Percentiles rank a stretch among this genome's conserved stretches.
These are phyloP conservation scores for Sesamia nonagrioides DNA, from an alignment of 1,140 invertebrate genomes.

Conservation along the genomic window DNA sequence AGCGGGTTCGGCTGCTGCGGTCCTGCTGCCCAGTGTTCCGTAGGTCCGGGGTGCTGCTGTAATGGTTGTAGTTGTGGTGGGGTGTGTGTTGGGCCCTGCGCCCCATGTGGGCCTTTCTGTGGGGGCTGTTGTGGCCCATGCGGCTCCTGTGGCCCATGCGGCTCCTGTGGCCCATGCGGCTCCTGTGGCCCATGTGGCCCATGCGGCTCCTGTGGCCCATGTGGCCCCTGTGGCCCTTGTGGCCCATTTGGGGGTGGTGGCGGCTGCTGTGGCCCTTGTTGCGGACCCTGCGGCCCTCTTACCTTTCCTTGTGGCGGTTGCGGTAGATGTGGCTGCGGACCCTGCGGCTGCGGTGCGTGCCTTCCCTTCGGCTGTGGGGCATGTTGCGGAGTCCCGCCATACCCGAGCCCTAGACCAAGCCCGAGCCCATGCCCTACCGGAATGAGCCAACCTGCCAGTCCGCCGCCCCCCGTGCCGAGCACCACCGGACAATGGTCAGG, in stretches of 20 bases:
- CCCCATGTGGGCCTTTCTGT: constrained; percentile 19
- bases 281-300: background rate
- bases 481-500: constrained; percentile 12
- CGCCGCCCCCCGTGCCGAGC: background rate
- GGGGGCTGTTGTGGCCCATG: constrained; percentile 5
- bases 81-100: background rate
- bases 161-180: constrained; percentile 33
- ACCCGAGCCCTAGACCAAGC: background rate
- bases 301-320: background rate
- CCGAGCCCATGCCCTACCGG: no score
- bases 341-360: constrained; percentile 5
- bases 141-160: background rate
- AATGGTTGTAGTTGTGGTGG: background rate
- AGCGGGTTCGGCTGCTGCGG: constrained; percentile 1
- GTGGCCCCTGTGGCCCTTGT: constrained; percentile 39
- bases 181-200: constrained; percentile 45
- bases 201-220: constrained; percentile 44
- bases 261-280: background rate
- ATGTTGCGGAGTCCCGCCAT: background rate
- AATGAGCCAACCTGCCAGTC: background rate
- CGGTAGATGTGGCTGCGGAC: background rate
- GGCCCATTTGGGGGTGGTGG: constrained; percentile 39
- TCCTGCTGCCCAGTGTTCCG: background rate
- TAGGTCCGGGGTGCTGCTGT: background rate
- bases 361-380: constrained; percentile 15